A percentile compares a stretch with the other conserved stretches of the same genome.
phyloP scores from a whole-genome alignment of 2,888 invertebrate genomes.

The Idaea dimidiata region DNA sequence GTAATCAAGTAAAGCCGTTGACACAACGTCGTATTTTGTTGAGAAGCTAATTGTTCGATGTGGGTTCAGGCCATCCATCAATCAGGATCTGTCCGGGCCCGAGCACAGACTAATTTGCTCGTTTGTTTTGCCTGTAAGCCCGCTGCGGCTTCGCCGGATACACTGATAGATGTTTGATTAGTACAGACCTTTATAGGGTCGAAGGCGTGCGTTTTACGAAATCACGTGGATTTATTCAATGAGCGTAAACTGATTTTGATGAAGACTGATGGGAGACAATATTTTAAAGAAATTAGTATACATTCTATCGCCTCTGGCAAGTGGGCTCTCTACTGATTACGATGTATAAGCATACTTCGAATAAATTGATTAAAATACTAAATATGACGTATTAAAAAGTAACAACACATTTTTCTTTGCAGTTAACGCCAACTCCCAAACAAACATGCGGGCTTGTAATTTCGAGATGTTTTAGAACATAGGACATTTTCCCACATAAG shows the following conservation, averaged over 20 bases:
- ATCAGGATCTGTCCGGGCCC: constrained; percentile 70
- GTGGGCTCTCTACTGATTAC: too few species aligned
- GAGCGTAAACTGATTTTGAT: constrained; percentile 20
- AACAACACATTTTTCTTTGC: too few species aligned
- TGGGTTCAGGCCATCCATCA: constrained; percentile 68
- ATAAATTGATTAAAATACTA: too few species aligned
- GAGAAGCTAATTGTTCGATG: constrained; percentile 64
- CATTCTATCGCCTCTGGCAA: background rate
- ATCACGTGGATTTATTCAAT: constrained; percentile 35
- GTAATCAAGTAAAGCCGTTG: constrained; percentile 27
- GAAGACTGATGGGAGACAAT: constrained; percentile 15
- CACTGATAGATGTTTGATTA: constrained; percentile 51
- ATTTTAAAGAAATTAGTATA: constrained; percentile 2
- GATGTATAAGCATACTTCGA: too few species aligned
- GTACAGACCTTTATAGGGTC: constrained; percentile 24
- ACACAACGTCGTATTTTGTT: constrained; percentile 51
- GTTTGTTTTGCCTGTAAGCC: constrained; percentile 75
- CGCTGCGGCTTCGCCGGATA: constrained; percentile 46
- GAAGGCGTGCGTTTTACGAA: constrained; percentile 27
- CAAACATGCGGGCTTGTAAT: too few species aligned
- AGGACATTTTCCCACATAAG: too few species aligned
- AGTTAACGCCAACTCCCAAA: too few species aligned
- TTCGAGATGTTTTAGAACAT: too few species aligned
- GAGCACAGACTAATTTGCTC: constrained; percentile 72
- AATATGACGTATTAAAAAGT: too few species aligned